phyloP scores from a whole-genome alignment of 2,888 invertebrate genomes.

The Conus canariensis region DNA sequence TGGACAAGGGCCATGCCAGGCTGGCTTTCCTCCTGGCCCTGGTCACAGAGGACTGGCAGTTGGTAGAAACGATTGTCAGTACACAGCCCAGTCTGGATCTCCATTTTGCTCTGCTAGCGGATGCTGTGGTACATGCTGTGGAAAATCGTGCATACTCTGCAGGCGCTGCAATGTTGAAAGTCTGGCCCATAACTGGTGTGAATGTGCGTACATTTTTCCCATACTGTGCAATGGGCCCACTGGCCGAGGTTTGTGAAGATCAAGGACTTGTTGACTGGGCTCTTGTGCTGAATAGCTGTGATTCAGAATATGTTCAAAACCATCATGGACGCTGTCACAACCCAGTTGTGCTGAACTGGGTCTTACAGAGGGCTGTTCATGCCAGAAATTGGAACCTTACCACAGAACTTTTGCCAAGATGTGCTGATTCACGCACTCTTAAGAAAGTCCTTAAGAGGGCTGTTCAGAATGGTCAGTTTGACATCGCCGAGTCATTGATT shows the following conservation, averaged over 20 bases:
- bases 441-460: not conserved
- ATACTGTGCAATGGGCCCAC: too few relatives aligned
- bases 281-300: not conserved
- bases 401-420: not conserved
- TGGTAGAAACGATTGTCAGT: not conserved
- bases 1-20: not conserved
- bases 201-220: not conserved
- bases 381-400: not conserved
- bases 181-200: not conserved
- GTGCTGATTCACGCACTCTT: not conserved
- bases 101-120: not conserved
- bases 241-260: not conserved
- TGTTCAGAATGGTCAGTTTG: not conserved
- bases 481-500: not conserved
- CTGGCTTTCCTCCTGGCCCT: not conserved
- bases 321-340: not conserved
- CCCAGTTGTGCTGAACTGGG: not conserved
- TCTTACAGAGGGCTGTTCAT: not conserved
- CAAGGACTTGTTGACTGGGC: constrained; percentile 5
- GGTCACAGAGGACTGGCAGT: not conserved
- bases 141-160: not conserved
- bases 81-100: not conserved
- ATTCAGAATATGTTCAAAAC: not conserved
- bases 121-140: not conserved
- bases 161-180: not conserved